Evolutionary conservation across 2,113 vertebrate genomes (phyloP).

Genomic region (Gopherus flavomarginatus): DNA sequence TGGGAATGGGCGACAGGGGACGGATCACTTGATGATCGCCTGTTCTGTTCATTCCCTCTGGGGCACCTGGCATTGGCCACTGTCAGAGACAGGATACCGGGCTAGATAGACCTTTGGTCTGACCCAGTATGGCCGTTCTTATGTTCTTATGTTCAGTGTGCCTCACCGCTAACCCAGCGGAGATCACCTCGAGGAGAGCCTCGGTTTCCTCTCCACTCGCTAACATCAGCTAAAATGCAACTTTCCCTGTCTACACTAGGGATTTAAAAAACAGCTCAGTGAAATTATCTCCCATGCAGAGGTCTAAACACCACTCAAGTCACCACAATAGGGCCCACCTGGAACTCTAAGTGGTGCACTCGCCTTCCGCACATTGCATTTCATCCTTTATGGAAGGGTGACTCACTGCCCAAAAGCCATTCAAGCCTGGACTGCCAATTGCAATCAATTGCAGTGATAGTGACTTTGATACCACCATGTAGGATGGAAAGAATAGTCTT

Average conservation of each 20-base stretch:
- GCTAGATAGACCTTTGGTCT: too few species aligned
- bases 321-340: background rate
- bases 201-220: background rate
- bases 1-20: too few species aligned
- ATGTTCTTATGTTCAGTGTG: background rate
- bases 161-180: background rate
- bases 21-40: too few species aligned
- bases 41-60: too few species aligned
- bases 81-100: too few species aligned
- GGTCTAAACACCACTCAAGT: background rate
- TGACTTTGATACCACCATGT: background rate
- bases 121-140: too few species aligned
- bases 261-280: background rate
- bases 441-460: background rate
- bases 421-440: background rate
- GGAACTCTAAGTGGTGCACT: background rate
- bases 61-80: too few species aligned
- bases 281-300: background rate
- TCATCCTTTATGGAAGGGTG: background rate
- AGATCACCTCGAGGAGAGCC: background rate
- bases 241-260: background rate
- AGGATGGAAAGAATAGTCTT: background rate
- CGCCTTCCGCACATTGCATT: background rate
- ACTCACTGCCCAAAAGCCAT: background rate
- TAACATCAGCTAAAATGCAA: background rate